A percentile compares a stretch with the other conserved stretches of the same genome.
phyloP scores from a whole-genome alignment of 2,888 invertebrate species.

The Hyalella azteca region DNA sequence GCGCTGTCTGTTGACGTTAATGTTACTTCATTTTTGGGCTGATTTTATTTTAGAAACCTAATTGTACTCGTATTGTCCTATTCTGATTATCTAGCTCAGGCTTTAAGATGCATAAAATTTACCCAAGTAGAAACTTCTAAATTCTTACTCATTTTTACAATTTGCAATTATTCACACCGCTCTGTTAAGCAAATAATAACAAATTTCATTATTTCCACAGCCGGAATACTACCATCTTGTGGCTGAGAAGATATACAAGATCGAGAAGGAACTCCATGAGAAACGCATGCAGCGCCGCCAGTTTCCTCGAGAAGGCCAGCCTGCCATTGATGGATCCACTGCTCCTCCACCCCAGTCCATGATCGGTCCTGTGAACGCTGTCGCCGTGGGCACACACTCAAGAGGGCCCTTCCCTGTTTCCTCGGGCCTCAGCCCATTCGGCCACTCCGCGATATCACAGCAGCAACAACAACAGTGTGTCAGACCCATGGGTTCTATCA shows the following conservation, averaged over 20 bases:
- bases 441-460: neutral
- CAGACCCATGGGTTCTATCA: neutral
- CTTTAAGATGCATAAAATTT: too few relatives aligned
- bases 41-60: neutral
- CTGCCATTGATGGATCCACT: neutral
- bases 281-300: slow-evolving; percentile 85
- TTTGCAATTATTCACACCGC: neutral
- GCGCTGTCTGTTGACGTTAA: neutral
- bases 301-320: slow-evolving; percentile 62
- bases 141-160: neutral
- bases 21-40: neutral
- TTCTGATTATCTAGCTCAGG: too few relatives aligned
- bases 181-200: neutral
- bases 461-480: slow-evolving; percentile 1
- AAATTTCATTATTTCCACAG: slow-evolving; percentile 45
- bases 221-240: slow-evolving; percentile 79
- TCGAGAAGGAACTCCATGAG: slow-evolving; percentile 87
- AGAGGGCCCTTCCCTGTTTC: slow-evolving; percentile 7
- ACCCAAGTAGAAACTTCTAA: too few relatives aligned
- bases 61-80: neutral
- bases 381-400: slow-evolving; percentile 18
- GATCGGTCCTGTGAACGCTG: slow-evolving; percentile 4
- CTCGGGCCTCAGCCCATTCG: slow-evolving; percentile 6
- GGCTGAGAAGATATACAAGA: slow-evolving; percentile 99
- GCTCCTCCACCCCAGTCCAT: neutral